Percentiles rank a stretch among this genome's conserved stretches.
phyloP scores from a whole-genome alignment of 2,797 vertebrate species.

The Simalia tracyae region DNA sequence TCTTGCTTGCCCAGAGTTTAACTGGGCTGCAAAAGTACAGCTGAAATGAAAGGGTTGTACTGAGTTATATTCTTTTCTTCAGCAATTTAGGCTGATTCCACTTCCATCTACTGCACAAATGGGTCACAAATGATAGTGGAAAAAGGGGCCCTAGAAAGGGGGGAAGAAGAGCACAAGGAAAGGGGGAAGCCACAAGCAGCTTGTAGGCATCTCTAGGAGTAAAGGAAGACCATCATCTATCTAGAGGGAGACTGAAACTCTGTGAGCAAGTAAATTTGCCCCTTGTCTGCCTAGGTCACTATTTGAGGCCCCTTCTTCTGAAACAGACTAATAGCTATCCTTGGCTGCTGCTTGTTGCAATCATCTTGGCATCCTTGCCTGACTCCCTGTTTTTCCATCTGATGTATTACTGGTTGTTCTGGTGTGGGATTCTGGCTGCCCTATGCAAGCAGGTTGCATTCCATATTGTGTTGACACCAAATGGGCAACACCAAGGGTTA shows the following conservation, averaged over 20 bases:
- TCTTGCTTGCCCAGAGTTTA: too few relatives aligned
- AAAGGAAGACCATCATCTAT: not conserved
- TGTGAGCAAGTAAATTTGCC: not conserved
- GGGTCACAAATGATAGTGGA: not conserved
- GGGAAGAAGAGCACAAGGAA: not conserved
- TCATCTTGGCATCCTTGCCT: not conserved
- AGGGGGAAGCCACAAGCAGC: not conserved
- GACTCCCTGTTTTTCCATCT: not conserved
- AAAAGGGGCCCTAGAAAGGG: not conserved
- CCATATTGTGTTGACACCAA: not conserved
- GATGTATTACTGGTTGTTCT: not conserved
- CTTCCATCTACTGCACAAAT: not conserved
- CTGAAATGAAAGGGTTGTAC: not conserved
- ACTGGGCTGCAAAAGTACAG: not conserved
- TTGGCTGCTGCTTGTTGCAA: not conserved
- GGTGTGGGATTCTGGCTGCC: not conserved
- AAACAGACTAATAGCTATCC: not conserved
- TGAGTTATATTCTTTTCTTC: not conserved
- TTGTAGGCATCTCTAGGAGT: not conserved
- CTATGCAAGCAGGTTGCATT: not conserved
- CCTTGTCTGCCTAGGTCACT: not conserved
- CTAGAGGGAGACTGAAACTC: not conserved
- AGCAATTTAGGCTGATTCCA: not conserved
- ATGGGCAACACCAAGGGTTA: not conserved
- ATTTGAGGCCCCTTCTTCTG: not conserved